Percentiles rank a stretch among this genome's conserved stretches.
These are phyloP conservation scores for Anarsia innoxiella DNA, from an alignment of 2,888 invertebrate genomes.

Conservation along the genomic window DNA sequence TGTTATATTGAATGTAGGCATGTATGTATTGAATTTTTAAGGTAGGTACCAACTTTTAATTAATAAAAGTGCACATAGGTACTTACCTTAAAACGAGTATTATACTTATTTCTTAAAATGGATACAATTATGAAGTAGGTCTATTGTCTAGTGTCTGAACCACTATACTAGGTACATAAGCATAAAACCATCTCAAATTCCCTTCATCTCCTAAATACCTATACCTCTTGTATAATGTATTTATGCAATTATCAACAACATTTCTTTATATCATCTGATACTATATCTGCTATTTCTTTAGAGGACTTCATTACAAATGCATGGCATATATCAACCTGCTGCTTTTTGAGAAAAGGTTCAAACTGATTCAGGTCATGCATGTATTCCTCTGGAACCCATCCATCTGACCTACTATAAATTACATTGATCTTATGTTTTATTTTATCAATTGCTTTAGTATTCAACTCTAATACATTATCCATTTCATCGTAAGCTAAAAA, in stretches of 20 bases:
- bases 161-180: too few relatives aligned
- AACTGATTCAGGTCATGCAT: slow-evolving; percentile 76
- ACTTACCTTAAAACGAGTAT: too few relatives aligned
- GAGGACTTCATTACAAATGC: slow-evolving; percentile 86
- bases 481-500: slow-evolving; percentile 87
- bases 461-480: slow-evolving; percentile 80
- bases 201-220: too few relatives aligned
- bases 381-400: slow-evolving; percentile 87
- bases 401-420: slow-evolving; percentile 86
- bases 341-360: slow-evolving; percentile 43
- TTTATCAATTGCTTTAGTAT: slow-evolving; percentile 77
- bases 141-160: too few relatives aligned
- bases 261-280: slow-evolving; percentile 39
- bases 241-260: slow-evolving; percentile 1
- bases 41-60: too few relatives aligned
- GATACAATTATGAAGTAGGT: too few relatives aligned
- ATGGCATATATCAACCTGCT: slow-evolving; percentile 73
- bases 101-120: too few relatives aligned
- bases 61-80: too few relatives aligned
- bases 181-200: too few relatives aligned
- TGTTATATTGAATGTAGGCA: too few relatives aligned
- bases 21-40: too few relatives aligned
- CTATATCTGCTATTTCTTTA: slow-evolving; percentile 68
- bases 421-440: slow-evolving; percentile 76
- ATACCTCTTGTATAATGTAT: not conserved